Conservation (phyloP, 2,797 vertebrate species). For the Tapera naevia region DNA sequence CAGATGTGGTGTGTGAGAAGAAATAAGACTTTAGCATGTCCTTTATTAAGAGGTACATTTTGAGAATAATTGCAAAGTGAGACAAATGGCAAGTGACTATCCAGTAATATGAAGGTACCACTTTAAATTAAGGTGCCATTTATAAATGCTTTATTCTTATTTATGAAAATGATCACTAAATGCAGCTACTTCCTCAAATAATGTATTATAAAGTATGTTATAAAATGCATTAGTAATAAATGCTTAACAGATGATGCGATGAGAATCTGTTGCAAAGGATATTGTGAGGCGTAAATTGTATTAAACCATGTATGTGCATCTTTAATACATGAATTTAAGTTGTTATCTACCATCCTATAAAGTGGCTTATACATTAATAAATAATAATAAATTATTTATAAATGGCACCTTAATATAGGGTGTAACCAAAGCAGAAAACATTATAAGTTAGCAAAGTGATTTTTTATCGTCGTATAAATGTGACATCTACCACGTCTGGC, state of each 20-base stretch:
- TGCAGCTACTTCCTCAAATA: conserved; percentile 79
- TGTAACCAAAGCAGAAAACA: conserved; percentile 76
- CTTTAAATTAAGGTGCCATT: conserved; percentile 82
- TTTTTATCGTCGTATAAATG: conserved; percentile 75
- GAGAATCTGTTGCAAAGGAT: conserved; percentile 79
- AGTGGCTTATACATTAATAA: conserved; percentile 80
- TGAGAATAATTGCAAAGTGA: conserved; percentile 74
- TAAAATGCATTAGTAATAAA: conserved; percentile 84
- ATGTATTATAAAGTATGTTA: conserved; percentile 79
- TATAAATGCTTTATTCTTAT: conserved; percentile 81
- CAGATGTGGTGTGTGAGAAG: conserved; percentile 56
- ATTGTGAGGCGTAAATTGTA: conserved; percentile 79
- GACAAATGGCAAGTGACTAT: conserved; percentile 72
- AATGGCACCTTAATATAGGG: conserved; percentile 78
- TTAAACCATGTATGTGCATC: conserved; percentile 80
- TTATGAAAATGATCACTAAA: conserved; percentile 83
- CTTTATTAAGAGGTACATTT: conserved; percentile 81
- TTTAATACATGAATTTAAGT: conserved; percentile 84
- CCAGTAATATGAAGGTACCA: conserved; percentile 77
- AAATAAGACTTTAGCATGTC: conserved; percentile 70
- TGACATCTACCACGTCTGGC: conserved; percentile 63
- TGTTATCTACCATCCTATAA: conserved; percentile 77
- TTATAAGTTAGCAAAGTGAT: conserved; percentile 77
- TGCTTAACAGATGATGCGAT: conserved; percentile 77
- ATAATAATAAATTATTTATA: conserved; percentile 81